Evolutionary conservation across 2,113 vertebrate genomes (phyloP), one percentile per base, ranked within the genome.

Genomic region (Lepus europaeus): DNA sequence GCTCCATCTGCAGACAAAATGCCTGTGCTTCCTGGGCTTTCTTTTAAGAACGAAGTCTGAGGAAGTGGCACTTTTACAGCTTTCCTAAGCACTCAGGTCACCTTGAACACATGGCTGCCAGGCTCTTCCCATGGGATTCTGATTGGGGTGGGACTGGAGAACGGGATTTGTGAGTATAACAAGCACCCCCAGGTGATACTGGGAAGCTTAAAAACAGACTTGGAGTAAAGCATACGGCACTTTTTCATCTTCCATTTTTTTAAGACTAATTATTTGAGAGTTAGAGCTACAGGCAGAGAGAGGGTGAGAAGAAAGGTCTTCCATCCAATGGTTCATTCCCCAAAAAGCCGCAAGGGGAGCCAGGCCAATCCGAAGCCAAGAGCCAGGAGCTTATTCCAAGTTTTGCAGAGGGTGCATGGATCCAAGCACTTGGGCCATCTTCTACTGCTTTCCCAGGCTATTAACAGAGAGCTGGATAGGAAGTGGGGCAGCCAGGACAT

Each of bases 1-100:
- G 3, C 51, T 95, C 73, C 69, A 29, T 79, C 72, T 96, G 36
- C 10, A 80, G n/a, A 68, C 36, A 39, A 61, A 93, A 84, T n/a
- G 14, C 39, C 27, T 33, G 36, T 3, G 0, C 39, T 74, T 87
- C 89, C 63, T 87, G 2, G 14, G 14, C 53, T 77, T 94, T 56
- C 39, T 72, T 76, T 77, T 11, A 49, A 91, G 13, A 64, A 80
- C 68, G 45, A 51, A 39, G 20, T 76, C 53, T 9, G 8, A 2
- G 3, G 85, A 64, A 49, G 16, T 69, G 4, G 22, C 66, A n/a
- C 59, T 80, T 87, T 51, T 33, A 64, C 73, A 85, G 27, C 11
- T 82, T 88, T 51, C 63, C 29, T 17, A 78, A 51, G 5, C 29
- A 68, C 36, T 82, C 12, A 68, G 10, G 17, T 81, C 19, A 70